Conservation (phyloP, 2,113 vertebrate genomes). For the Mionectes macconnelli region DNA sequence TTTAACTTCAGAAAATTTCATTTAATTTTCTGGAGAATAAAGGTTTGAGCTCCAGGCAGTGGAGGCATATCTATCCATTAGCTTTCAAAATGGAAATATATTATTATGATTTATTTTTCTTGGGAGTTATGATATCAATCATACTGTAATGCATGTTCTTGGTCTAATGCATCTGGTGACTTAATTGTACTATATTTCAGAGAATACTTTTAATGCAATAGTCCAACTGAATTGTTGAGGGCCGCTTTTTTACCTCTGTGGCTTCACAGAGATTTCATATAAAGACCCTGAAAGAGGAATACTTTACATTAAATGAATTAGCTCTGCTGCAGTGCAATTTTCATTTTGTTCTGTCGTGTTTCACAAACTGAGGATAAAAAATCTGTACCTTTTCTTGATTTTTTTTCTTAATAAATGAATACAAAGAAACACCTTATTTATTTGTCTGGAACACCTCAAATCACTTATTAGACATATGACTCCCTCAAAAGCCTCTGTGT, state of each 20-base stretch:
- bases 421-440: not conserved
- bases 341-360: not conserved
- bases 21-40: not conserved
- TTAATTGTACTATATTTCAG: not conserved
- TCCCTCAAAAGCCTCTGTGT: not conserved
- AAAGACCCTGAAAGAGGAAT: not conserved
- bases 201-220: not conserved
- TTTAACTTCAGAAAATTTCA: not conserved
- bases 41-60: not conserved
- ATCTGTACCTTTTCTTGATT: not conserved
- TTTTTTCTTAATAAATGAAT: not conserved
- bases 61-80: not conserved
- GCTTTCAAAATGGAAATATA: not conserved
- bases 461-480: not conserved
- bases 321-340: not conserved
- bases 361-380: not conserved
- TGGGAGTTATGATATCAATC: not conserved
- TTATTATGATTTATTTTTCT: not conserved
- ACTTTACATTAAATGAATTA: not conserved
- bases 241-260: not conserved
- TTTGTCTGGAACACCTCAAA: not conserved
- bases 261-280: not conserved
- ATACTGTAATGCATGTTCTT: not conserved
- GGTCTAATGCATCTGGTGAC: not conserved
- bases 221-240: not conserved